Conservation (phyloP, 1,140 invertebrate species). For the Heterodera schachtii region DNA sequence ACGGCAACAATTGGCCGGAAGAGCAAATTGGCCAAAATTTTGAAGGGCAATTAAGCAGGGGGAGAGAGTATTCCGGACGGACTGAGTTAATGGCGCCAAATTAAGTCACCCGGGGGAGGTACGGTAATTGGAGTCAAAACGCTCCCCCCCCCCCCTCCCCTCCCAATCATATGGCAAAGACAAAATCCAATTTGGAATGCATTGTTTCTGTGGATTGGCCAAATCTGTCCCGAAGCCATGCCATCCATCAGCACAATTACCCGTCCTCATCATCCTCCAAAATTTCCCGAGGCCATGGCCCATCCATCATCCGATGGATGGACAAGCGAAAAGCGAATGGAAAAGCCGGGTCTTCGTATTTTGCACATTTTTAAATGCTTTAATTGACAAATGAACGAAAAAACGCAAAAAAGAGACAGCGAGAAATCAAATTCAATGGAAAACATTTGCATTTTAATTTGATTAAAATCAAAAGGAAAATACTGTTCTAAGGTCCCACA, state of each 20-base stretch:
- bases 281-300: neutral
- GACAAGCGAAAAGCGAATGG: neutral
- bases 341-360: too few relatives aligned
- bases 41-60: neutral
- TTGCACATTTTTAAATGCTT: too few relatives aligned
- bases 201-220: neutral
- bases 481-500: too few relatives aligned
- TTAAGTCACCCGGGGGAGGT: neutral
- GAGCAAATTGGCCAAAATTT: constrained; percentile 13
- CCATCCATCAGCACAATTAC: constrained; percentile 14
- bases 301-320: neutral
- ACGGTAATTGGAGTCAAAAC: neutral
- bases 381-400: too few relatives aligned
- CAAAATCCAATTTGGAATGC: constrained; percentile 19
- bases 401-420: too few relatives aligned
- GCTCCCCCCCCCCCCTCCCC: too few relatives aligned
- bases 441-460: too few relatives aligned
- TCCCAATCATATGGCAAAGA: constrained; percentile 2
- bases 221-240: neutral
- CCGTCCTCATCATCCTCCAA: neutral
- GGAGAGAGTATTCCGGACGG: neutral
- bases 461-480: too few relatives aligned
- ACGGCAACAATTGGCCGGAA: constrained; percentile 14
- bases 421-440: too few relatives aligned
- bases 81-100: constrained; percentile 12